phyloP scores from a whole-genome alignment of 2,888 invertebrate species.

The Halictus quadricinctus region DNA sequence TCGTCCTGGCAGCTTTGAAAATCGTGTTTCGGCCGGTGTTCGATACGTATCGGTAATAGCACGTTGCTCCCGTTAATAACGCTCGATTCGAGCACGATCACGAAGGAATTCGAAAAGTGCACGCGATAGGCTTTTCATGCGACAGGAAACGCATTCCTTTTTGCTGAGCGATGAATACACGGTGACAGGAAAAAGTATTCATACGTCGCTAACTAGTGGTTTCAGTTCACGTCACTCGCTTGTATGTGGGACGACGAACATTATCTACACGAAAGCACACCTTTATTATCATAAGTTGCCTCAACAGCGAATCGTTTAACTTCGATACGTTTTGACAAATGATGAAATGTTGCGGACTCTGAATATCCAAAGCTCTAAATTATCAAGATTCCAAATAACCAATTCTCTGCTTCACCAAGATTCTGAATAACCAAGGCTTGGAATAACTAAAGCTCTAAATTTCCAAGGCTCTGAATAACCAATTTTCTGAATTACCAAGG shows the following conservation, averaged over 20 bases:
- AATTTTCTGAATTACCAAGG: too few relatives aligned
- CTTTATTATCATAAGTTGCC: neutral
- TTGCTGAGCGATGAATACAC: neutral
- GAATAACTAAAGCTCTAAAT: too few relatives aligned
- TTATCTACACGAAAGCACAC: neutral
- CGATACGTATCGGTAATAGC: neutral
- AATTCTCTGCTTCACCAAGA: too few relatives aligned
- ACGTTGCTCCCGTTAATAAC: neutral
- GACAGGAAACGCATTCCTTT: neutral
- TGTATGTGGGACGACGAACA: neutral
- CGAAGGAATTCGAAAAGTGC: neutral
- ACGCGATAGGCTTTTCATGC: neutral
- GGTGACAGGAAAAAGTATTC: constrained; percentile 10
- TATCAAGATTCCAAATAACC: too few relatives aligned
- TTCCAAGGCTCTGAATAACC: too few relatives aligned
- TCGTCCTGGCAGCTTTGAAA: neutral
- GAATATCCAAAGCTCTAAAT: too few relatives aligned
- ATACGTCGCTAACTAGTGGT: neutral
- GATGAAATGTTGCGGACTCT: too few relatives aligned
- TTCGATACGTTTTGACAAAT: too few relatives aligned
- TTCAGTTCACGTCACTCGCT: neutral
- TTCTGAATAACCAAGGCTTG: too few relatives aligned
- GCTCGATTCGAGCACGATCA: neutral
- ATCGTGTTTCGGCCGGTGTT: neutral
- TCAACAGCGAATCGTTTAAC: too few relatives aligned